These are phyloP conservation scores for Kryphioiulus occultus DNA, from an alignment of 2,888 invertebrate genomes.

Conservation along the genomic window DNA sequence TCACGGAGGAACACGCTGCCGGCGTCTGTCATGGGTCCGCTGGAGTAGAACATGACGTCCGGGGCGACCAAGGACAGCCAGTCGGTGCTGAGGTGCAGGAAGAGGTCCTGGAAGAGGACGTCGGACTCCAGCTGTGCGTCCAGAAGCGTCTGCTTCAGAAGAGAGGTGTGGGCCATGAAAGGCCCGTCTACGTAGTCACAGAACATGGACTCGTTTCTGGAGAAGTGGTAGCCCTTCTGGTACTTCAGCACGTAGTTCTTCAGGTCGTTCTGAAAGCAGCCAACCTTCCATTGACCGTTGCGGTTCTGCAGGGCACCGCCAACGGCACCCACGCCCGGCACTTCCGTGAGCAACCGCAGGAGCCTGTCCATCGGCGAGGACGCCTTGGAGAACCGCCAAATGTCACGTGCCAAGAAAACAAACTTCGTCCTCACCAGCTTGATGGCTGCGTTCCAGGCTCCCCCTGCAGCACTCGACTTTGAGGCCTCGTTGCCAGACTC, in stretches of 20 bases:
- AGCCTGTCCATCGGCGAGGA: constrained; percentile 58
- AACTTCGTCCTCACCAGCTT: constrained; percentile 46
- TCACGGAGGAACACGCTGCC: background rate
- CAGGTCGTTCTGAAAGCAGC: constrained; percentile 58
- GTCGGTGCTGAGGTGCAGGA: constrained; percentile 56
- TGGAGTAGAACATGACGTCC: constrained; percentile 59
- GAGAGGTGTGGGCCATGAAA: constrained; percentile 54
- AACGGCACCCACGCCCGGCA: constrained; percentile 55
- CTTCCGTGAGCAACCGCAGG: constrained; percentile 57
- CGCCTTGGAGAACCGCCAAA: background rate
- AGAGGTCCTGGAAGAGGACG: constrained; percentile 59
- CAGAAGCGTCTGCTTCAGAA: constrained; percentile 55
- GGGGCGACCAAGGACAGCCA: constrained; percentile 58
- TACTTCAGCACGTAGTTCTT: constrained; percentile 58
- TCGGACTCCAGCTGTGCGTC: constrained; percentile 54
- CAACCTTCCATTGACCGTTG: constrained; percentile 58
- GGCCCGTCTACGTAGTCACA: constrained; percentile 60
- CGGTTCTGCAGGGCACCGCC: constrained; percentile 58
- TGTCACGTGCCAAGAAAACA: constrained; percentile 44
- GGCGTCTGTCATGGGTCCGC: constrained; percentile 7
- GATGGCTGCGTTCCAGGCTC: constrained; percentile 44
- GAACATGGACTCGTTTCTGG: constrained; percentile 59
- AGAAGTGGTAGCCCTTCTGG: constrained; percentile 58
- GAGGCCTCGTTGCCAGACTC: background rate
- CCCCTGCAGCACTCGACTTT: background rate